Conservation (phyloP, 2,888 invertebrate species). For the Diarsia rubi region DNA sequence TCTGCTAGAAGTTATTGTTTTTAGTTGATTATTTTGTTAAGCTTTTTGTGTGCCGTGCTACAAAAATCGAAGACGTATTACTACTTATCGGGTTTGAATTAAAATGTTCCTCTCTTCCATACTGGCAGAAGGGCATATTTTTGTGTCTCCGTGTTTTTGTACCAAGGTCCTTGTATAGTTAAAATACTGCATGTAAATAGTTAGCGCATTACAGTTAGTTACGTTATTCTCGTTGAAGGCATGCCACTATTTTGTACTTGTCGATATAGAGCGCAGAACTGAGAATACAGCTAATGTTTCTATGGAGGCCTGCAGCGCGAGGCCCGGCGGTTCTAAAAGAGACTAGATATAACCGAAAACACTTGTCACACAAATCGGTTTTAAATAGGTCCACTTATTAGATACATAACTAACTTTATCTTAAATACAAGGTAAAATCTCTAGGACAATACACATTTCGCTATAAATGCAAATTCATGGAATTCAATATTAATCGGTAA, state of each 20-base stretch:
- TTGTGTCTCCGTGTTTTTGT: constrained; percentile 23
- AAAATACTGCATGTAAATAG: constrained; percentile 64
- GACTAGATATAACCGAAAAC: constrained; percentile 87
- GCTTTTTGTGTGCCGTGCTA: constrained; percentile 33
- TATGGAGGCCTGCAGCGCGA: constrained; percentile 76
- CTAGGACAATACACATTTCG: constrained; percentile 90
- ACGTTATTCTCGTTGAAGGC: constrained; percentile 81
- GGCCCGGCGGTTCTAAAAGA: constrained; percentile 77
- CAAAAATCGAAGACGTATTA: constrained; percentile 8
- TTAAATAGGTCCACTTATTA: constrained; percentile 79
- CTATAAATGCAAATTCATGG: constrained; percentile 91
- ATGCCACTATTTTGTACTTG: constrained; percentile 89
- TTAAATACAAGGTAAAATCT: constrained; percentile 90
- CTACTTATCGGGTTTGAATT: not conserved
- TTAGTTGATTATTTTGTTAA: constrained; percentile 41
- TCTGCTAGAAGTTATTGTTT: constrained; percentile 43
- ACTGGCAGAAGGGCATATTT: not conserved
- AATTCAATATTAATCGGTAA: constrained; percentile 89
- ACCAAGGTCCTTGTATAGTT: constrained; percentile 34
- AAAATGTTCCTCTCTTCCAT: not conserved
- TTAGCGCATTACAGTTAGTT: constrained; percentile 70
- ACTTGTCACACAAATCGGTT: constrained; percentile 83
- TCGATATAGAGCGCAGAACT: constrained; percentile 82
- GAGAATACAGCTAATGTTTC: constrained; percentile 79
- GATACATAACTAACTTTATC: constrained; percentile 83